Evolutionary conservation across 2,113 vertebrate genomes (phyloP).

Genomic region (Delphinus delphis): DNA sequence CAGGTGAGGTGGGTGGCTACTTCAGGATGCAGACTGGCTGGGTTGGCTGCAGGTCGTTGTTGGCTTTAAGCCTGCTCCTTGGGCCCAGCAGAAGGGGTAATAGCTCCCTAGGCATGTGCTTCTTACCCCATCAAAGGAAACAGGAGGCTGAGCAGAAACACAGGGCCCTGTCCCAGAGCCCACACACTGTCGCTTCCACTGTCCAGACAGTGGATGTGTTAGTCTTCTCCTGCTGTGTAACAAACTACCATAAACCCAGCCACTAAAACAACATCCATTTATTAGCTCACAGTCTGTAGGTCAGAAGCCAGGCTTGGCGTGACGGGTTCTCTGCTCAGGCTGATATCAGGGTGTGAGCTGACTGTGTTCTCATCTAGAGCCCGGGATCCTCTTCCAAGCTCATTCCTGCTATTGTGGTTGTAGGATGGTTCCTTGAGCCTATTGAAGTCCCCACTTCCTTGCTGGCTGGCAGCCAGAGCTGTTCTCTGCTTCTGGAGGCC

Average conservation of each 20-base stretch:
- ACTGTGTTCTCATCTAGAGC: neutral
- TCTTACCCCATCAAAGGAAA: neutral
- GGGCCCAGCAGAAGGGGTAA: neutral
- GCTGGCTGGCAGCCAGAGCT: neutral
- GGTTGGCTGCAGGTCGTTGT: neutral
- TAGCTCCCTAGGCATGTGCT: neutral
- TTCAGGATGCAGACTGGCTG: neutral
- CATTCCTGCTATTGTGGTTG: neutral
- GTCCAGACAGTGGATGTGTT: neutral
- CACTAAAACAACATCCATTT: neutral
- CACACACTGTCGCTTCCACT: too few species aligned
- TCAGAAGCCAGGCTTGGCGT: rapidly evolving
- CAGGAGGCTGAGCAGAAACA: neutral
- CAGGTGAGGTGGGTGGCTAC: neutral
- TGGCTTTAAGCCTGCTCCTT: neutral
- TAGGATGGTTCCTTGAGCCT: neutral
- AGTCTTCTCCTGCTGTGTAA: neutral
- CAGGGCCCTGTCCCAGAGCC: neutral
- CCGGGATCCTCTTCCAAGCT: neutral
- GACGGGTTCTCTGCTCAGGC: neutral
- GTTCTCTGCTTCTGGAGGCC: neutral
- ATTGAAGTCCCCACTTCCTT: neutral
- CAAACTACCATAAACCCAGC: neutral
- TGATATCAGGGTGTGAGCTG: neutral
- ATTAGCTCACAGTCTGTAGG: neutral